Percentiles rank a stretch among this genome's conserved stretches.
Conservation (phyloP, 2,113 vertebrate genomes). For the Protomyctophum bolini region DNA sequence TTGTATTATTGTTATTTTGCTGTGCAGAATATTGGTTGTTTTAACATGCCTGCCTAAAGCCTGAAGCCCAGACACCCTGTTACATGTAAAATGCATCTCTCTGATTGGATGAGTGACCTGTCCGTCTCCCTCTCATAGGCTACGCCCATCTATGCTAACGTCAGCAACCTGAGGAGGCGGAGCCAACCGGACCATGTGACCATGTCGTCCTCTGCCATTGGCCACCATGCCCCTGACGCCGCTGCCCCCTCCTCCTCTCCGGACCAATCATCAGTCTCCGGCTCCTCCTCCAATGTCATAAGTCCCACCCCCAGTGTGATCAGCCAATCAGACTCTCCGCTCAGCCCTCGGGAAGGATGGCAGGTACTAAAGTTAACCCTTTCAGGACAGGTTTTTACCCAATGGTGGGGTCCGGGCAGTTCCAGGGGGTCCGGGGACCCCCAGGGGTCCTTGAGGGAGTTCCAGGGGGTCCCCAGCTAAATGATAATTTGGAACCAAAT, state of each 20-base stretch:
- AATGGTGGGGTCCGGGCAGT: too few relatives aligned
- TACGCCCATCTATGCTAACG: conserved; percentile 81
- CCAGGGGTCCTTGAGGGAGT: too few relatives aligned
- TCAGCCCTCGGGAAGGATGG: conserved; percentile 67
- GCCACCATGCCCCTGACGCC: background rate
- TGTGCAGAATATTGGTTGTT: too few relatives aligned
- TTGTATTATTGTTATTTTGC: too few relatives aligned
- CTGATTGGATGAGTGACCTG: too few relatives aligned
- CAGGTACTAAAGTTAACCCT: conserved; percentile 65
- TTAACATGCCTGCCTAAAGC: too few relatives aligned
- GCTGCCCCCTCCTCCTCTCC: background rate
- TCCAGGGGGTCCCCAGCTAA: too few relatives aligned
- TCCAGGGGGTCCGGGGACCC: too few relatives aligned
- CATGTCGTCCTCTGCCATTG: too few relatives aligned
- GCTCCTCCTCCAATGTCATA: conserved; percentile 20
- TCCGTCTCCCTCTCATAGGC: background rate
- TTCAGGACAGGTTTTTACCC: too few relatives aligned
- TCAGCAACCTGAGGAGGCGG: conserved; percentile 74
- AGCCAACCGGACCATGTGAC: conserved; percentile 8
- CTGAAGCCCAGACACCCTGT: too few relatives aligned
- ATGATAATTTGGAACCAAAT: too few relatives aligned
- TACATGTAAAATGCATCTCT: background rate
- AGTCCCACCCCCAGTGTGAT: conserved; percentile 28
- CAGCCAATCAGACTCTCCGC: background rate
- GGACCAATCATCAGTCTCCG: background rate